Base-by-base conservation (phyloP, 1,140 invertebrate genomes). In the Dinothrombium tinctorium region DNA sequence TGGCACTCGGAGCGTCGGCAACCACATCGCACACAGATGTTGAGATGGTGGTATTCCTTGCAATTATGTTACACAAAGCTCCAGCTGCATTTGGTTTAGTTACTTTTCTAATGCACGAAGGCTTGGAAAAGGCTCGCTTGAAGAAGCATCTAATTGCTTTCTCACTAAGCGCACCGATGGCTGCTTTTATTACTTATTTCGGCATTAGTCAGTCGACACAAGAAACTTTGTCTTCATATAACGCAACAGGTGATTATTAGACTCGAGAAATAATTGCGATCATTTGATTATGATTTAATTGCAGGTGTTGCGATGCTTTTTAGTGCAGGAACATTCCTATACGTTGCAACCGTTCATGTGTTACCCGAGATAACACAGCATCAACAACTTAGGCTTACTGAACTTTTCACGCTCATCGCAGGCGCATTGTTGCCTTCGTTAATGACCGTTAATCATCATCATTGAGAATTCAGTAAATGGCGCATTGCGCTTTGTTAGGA, bases 11-110 rank as follows among this genome's bases (percentile, higher is more conserved):
- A 33, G 89, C 87, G 19, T 90, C 92, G 1, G 86, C 87, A 0
- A 83, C 81, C 0, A 87, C 87, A 1, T 76, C 80, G 4, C 83
- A 94, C 53, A 70, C 82, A 15, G 87, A 94, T 54, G 82, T 98
- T 3, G 90, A 96, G 63, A 73, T 90, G 51, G 90, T 99, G 47
- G 86, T 99, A 15, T 98, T 98, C 58, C 57, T 92, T 25, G 92
- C 92, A 20, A 96, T 98, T 47, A 96, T 99, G 87, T 62, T 99
- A 12, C 92, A 99, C 54, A 99, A 99, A 64, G 89, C 86, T 11
- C 92, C 92, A 4, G 89, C 92, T 20, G 84, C 92, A 6, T 98
- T 99, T 68, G 92, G 90, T 25, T 64, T 99, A 2, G 87, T 95
- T 11, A 92, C 87, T 23, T 96, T 95, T 60, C 62, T 99, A 36